Percentiles rank a stretch among this genome's conserved stretches.
phyloP scores from a whole-genome alignment of 2,113 vertebrate species.

The Albula goreensis region DNA sequence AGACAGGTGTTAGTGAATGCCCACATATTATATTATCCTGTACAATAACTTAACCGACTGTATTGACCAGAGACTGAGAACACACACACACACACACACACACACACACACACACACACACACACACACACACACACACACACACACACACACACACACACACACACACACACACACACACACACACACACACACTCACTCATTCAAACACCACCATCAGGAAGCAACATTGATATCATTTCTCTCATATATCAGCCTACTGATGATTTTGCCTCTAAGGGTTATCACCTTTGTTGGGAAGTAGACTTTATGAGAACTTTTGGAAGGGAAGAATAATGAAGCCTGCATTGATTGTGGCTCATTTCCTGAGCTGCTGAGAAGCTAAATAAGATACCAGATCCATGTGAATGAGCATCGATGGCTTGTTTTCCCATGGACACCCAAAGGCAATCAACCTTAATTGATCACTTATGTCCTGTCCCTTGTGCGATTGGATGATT shows the following conservation, averaged over 20 bases:
- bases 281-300: slow-evolving; percentile 29
- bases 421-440: slow-evolving; percentile 44
- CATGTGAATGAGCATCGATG: slow-evolving; percentile 55
- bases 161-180: background rate
- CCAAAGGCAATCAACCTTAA: slow-evolving; percentile 47
- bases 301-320: background rate
- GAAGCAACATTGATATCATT: background rate
- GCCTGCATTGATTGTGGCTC: slow-evolving; percentile 46
- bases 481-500: slow-evolving; percentile 61
- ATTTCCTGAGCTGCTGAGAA: slow-evolving; percentile 42
- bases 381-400: slow-evolving; percentile 44
- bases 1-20: slow-evolving; percentile 39
- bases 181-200: background rate
- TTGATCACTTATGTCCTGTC: slow-evolving; percentile 55
- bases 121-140: background rate
- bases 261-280: background rate
- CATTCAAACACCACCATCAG: background rate
- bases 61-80: background rate
- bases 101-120: background rate
- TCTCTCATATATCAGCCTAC: background rate
- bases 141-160: background rate
- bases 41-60: too few relatives aligned
- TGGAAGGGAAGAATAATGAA: background rate
- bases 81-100: background rate
- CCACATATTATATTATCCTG: background rate